phyloP scores from a whole-genome alignment of 2,888 invertebrate genomes.

The Thymelicus acteon region DNA sequence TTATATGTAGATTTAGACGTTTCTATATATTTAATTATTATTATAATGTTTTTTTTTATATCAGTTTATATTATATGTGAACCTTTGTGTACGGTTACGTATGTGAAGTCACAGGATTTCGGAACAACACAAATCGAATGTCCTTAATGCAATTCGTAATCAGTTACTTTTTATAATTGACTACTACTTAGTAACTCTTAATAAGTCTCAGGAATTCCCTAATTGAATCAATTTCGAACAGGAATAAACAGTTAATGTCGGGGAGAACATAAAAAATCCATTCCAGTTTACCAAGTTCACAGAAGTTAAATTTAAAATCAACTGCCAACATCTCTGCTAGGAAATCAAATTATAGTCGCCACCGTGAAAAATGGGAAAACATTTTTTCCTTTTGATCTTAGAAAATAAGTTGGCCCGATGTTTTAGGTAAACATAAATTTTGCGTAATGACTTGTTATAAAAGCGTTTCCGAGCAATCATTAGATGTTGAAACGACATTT shows the following conservation, averaged over 20 bases:
- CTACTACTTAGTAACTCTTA: neutral
- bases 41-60: too few relatives aligned
- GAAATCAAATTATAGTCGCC: constrained; percentile 78
- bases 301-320: constrained; percentile 75
- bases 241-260: constrained; percentile 67
- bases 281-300: constrained; percentile 67
- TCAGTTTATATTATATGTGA: too few relatives aligned
- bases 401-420: constrained; percentile 66
- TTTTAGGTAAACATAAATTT: constrained; percentile 69
- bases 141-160: too few relatives aligned
- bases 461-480: constrained; percentile 38
- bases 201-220: neutral
- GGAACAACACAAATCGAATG: too few relatives aligned
- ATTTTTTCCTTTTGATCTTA: constrained; percentile 69
- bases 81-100: too few relatives aligned
- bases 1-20: too few relatives aligned
- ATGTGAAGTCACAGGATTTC: too few relatives aligned
- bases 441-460: constrained; percentile 60
- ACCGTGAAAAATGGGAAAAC: constrained; percentile 72
- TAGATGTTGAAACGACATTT: constrained; percentile 25
- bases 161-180: too few relatives aligned
- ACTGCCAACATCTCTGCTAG: constrained; percentile 68
- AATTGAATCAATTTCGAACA: constrained; percentile 33
- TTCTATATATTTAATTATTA: too few relatives aligned
- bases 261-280: constrained; percentile 70